These are phyloP conservation scores for Tenthredo notha DNA, from an alignment of 2,888 invertebrate genomes.

Conservation along the genomic window DNA sequence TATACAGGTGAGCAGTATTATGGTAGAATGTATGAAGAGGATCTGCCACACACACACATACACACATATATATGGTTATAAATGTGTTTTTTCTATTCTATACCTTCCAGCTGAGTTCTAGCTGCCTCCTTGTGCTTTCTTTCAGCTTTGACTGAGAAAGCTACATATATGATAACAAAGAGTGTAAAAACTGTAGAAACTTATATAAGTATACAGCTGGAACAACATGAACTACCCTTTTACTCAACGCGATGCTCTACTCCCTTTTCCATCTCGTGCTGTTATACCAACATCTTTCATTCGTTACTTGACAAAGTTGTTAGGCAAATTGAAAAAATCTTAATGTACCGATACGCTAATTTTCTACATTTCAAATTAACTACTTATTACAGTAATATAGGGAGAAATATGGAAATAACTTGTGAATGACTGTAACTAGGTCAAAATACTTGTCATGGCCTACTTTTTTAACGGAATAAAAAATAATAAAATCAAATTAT, in stretches of 20 bases:
- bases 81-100: conserved; percentile 15
- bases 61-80: neutral
- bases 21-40: conserved; percentile 11
- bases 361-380: no score
- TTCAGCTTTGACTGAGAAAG: conserved; percentile 15
- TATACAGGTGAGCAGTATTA: neutral
- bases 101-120: conserved; percentile 28
- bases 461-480: no score
- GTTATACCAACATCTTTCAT: neutral
- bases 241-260: no score
- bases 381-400: no score
- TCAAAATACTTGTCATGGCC: neutral
- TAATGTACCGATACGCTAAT: neutral
- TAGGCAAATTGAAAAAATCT: conserved; percentile 34
- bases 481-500: no score
- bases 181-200: conserved; percentile 20
- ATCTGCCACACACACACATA: neutral
- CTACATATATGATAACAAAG: conserved; percentile 30
- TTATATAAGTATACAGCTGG: conserved; percentile 30
- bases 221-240: conserved; percentile 15
- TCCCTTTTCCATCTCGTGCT: neutral
- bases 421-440: neutral
- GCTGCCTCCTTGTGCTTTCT: conserved; percentile 26
- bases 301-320: conserved; percentile 16
- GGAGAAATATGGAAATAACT: neutral